Percentiles rank a stretch among this genome's conserved stretches.
phyloP scores from a whole-genome alignment of 2,797 vertebrate species.

The Lepilemur ruficaudatus region DNA sequence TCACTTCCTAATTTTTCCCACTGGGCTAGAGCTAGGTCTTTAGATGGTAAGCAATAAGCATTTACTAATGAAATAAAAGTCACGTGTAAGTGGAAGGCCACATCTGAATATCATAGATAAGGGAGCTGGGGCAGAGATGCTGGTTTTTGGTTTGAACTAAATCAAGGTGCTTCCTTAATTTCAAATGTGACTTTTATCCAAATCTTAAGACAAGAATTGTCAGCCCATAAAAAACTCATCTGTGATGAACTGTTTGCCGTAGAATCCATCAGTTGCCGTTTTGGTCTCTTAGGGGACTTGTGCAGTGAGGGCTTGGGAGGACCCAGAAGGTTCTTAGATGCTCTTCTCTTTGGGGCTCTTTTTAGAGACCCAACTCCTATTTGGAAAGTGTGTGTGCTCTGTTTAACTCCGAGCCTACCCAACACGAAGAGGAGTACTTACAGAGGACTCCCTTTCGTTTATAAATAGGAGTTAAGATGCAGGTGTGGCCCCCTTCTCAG shows the following conservation, averaged over 20 bases:
- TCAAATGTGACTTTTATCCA: background rate
- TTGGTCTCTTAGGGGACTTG: background rate
- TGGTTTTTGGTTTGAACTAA: background rate
- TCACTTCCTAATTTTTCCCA: background rate
- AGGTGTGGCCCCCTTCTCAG: background rate
- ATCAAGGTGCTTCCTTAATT: slow-evolving; percentile 4
- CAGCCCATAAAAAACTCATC: background rate
- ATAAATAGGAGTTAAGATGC: background rate
- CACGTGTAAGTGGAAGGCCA: background rate
- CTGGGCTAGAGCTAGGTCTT: background rate
- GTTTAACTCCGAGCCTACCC: background rate
- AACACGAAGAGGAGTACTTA: background rate
- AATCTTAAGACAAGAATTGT: background rate
- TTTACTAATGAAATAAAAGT: background rate
- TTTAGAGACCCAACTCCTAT: background rate
- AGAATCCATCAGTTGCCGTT: background rate
- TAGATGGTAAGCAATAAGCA: background rate
- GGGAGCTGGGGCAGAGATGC: background rate
- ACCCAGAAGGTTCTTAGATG: too few relatives aligned
- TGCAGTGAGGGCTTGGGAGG: background rate
- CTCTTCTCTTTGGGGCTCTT: background rate
- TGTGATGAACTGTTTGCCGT: background rate
- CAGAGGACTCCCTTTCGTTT: background rate
- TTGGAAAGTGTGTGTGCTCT: background rate
- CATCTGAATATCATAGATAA: background rate